Conservation (phyloP, 2,888 invertebrate genomes). For the Tenthredo mesomela region DNA sequence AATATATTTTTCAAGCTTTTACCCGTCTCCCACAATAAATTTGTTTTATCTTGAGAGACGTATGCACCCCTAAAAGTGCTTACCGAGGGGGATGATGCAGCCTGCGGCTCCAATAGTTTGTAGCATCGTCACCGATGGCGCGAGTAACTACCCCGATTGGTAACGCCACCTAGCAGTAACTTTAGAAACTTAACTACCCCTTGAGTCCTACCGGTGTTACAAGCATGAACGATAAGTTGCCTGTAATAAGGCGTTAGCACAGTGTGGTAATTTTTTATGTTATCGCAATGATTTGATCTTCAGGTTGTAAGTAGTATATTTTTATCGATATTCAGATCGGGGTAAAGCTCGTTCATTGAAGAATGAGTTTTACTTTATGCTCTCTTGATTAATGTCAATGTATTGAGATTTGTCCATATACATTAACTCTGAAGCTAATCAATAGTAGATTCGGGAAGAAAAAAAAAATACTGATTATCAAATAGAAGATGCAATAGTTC, state of each 20-base stretch:
- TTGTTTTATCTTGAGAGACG: background rate
- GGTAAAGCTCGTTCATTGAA: background rate
- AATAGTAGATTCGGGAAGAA: background rate
- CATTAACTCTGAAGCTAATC: background rate
- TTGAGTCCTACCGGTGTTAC: background rate
- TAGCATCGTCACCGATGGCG: background rate
- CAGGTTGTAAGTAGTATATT: background rate
- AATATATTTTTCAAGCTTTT: background rate
- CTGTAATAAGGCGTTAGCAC: background rate
- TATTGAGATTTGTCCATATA: background rate
- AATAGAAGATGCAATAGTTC: background rate
- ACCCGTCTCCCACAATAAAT: background rate
- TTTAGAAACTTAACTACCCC: background rate
- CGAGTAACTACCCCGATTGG: background rate
- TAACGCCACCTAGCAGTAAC: background rate
- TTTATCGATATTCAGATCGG: background rate
- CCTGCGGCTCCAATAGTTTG: background rate
- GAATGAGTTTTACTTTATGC: background rate
- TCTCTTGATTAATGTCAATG: background rate
- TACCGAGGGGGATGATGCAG: background rate
- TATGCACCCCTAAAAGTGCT: background rate
- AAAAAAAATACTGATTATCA: background rate
- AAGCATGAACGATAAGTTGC: constrained; percentile 22
- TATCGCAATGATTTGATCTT: background rate
- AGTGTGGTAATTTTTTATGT: background rate